Evolutionary conservation across 2,888 invertebrate species (phyloP), one percentile per base, ranked within the genome.

Genomic region (Caradrina kadenii): DNA sequence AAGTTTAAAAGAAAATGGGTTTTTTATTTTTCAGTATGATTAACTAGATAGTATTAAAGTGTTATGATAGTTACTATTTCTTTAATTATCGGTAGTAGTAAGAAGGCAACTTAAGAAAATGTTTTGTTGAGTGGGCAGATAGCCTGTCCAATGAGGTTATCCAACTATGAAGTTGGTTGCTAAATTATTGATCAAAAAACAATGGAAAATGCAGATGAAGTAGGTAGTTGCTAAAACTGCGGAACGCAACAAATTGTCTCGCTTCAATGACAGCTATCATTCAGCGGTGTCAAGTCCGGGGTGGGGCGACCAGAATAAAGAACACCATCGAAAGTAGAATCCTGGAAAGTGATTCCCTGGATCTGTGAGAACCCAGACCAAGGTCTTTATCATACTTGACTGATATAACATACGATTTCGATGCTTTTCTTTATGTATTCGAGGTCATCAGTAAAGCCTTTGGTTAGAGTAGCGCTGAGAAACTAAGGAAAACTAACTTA

Each of bases 401-500:
- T 80, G 79, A 80, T 84, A 83, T 73, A 73, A 75, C 73, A 76
- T 83, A 85, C 81, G 81, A 83, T 87, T 89, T 88, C 86, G 88
- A 86, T 87, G 89, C 89, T 88, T 88, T 91, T 89, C 89, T 89
- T 88, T 88, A 87, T 86, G 84, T 90, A 89, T 94, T 93, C 93
- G 93, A 94, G 93, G 94, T 93, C 94, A 94, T 86, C 87, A 87
- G 81, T 71, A 88, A 92, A 91, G 90, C 93, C 92, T 93, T 92
- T 93, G 92, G 93, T 90, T 94, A 91, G 79, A 88, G 87, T 89
- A 88, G 86, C 87, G 86, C 84, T 86, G 87, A 89, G 89, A 89
- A 91, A 87, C 82, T 89, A 87, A 85, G 83, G 81, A 86, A 88
- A 89, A 91, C 86, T 82, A 89, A 94, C 98, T 97, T 96, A 98